Evolutionary conservation across 2,888 invertebrate genomes (phyloP), one percentile per base, ranked within the genome.

Genomic region (Cataglyphis rosenhaueri): DNA sequence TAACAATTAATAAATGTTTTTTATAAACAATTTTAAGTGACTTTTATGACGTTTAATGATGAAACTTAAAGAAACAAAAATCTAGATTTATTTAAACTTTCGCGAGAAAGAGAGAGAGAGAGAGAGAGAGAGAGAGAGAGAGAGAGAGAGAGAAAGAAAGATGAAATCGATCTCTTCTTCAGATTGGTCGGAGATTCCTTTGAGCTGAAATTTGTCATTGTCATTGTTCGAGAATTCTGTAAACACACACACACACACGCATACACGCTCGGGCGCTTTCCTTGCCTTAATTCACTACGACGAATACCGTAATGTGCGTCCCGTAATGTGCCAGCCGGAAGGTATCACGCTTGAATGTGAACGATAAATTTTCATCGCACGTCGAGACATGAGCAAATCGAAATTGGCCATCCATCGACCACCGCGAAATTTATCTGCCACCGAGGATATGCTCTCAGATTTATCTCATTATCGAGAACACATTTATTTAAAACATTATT

Each of bases 341-440:
- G 82, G 85, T 87, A 87, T 82, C 82, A 86, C 83, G 89, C 89
- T 89, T 89, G 59, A 84, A 82, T 78, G 79, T 86, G 85, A 86
- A 78, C 71, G 66, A 89, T 85, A 85, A 70, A 71, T 86, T 84
- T 75, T 89, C 86, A 85, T 87, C 78, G 84, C 84, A 87, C 88
- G 87, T 87, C 76, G 48, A 59, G 57, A 44, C 32, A 75, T 83
- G 82, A 86, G 70, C 85, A 82, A 87, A 86, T 86, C 83, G 85
- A 85, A 62, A 70, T 25, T 70, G 41, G 32, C 21, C 44, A 21
- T n/a, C 32, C 10, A 52, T 48, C 18, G 52, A 68, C 29, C n/a
- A 18, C 29, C 29, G 29, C 66, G 48, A 10, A 25, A 48, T n/a
- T 29, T 6, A 10, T 15, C 18, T 1, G n/a, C 32, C 35, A 48